phyloP scores from a whole-genome alignment of 2,888 invertebrate species.

The Catocala sponsa region DNA sequence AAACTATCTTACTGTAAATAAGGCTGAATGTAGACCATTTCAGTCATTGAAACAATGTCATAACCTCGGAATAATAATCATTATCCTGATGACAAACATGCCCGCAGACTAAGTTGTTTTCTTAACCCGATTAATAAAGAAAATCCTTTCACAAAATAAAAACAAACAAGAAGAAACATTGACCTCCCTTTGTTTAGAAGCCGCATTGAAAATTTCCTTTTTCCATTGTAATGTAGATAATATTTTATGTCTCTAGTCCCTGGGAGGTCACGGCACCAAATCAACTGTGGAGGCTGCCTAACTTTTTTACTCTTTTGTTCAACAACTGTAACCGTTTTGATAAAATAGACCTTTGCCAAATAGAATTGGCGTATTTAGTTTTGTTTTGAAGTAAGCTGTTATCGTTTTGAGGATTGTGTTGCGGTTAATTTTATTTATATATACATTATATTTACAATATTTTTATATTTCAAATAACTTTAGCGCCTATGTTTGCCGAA shows the following conservation, averaged over 20 bases:
- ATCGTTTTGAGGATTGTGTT: neutral
- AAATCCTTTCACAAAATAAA: neutral
- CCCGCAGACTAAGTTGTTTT: too few relatives aligned
- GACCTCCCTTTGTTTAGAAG: constrained; percentile 25
- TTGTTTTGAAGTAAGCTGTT: neutral
- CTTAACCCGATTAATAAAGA: too few relatives aligned
- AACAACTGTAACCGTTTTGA: constrained; percentile 64
- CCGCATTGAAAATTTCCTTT: constrained; percentile 23
- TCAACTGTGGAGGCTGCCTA: constrained; percentile 56
- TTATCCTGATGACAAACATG: too few relatives aligned
- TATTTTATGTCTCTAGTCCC: constrained; percentile 40
- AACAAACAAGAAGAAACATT: constrained; percentile 8
- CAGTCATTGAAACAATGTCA: too few relatives aligned
- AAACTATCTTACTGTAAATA: too few relatives aligned
- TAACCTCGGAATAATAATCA: too few relatives aligned
- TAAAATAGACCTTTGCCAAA: constrained; percentile 33
- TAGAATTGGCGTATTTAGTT: constrained; percentile 33
- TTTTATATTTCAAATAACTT: too few relatives aligned
- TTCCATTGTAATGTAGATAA: constrained; percentile 31
- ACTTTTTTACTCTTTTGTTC: constrained; percentile 67
- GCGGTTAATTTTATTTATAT: neutral
- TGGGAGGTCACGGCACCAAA: constrained; percentile 56
- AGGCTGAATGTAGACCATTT: too few relatives aligned
- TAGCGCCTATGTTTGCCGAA: too few relatives aligned
- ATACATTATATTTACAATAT: too few relatives aligned